phyloP scores from a whole-genome alignment of 2,888 invertebrate species.

The Cerceris ruficornis region DNA sequence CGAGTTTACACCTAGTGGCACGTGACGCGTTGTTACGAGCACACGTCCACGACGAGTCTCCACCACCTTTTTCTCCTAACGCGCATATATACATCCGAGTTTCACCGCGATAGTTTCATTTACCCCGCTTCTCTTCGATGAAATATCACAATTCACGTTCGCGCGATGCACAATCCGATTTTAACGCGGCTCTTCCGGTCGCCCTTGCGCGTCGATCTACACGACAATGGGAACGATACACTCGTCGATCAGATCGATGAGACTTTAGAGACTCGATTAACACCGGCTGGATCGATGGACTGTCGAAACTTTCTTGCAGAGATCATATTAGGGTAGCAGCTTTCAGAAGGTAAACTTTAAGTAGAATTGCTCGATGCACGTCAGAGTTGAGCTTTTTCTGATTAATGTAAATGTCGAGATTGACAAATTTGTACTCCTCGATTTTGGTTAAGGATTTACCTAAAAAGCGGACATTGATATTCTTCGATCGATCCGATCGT shows the following conservation, averaged over 20 bases:
- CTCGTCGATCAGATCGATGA: conserved; percentile 29
- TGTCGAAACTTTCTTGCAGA: conserved; percentile 12
- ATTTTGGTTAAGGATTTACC: neutral
- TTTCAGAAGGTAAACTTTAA: neutral
- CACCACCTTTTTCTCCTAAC: conserved; percentile 16
- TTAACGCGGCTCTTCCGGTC: conserved; percentile 9
- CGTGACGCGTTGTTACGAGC: conserved; percentile 3
- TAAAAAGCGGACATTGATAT: neutral
- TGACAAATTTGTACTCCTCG: neutral
- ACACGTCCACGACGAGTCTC: conserved; percentile 10
- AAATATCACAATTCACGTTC: conserved; percentile 46
- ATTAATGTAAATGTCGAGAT: neutral
- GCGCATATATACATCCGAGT: conserved; percentile 17
- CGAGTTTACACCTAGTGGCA: conserved; percentile 2
- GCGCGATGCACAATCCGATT: conserved; percentile 40
- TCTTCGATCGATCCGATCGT: neutral
- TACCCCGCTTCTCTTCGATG: neutral
- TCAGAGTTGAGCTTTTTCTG: neutral
- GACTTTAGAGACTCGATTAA: conserved; percentile 8
- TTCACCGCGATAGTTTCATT: conserved; percentile 14
- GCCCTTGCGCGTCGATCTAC: conserved; percentile 5
- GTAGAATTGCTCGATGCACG: neutral
- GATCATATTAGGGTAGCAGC: conserved; percentile 27
- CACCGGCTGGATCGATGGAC: conserved; percentile 13
- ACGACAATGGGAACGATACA: conserved; percentile 11